Evolutionary conservation across 2,888 invertebrate genomes (phyloP).

Genomic region (Molanna angustata): DNA sequence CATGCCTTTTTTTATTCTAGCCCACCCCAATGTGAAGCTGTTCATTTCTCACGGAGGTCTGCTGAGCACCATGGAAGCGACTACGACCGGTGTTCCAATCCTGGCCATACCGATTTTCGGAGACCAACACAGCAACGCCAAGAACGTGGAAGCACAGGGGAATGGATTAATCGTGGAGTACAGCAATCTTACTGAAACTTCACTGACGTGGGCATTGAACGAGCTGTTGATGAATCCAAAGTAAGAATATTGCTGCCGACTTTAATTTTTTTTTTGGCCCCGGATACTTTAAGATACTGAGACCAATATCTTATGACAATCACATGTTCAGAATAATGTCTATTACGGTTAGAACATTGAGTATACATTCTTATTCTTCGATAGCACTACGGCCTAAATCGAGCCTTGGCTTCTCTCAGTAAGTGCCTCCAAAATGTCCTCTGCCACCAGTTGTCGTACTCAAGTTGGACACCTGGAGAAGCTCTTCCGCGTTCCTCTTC

Average conservation of each 20-base stretch:
- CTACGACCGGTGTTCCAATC: conserved; percentile 45
- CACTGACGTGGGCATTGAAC: conserved; percentile 34
- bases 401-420: too few species aligned
- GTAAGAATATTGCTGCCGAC: conserved; percentile 2
- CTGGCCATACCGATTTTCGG: conserved; percentile 37
- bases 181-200: conserved; percentile 36
- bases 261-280: background rate
- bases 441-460: too few species aligned
- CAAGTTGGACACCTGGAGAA: too few species aligned
- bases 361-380: too few species aligned
- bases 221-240: conserved; percentile 36
- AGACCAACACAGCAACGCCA: conserved; percentile 38
- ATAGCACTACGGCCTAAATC: too few species aligned
- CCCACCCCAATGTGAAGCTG: conserved; percentile 42
- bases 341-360: too few species aligned
- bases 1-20: too few species aligned
- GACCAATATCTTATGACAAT: too few species aligned
- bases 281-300: background rate
- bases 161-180: conserved; percentile 35
- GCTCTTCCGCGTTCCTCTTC: too few species aligned
- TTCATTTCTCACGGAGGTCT: conserved; percentile 58
- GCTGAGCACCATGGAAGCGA: conserved; percentile 49
- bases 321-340: too few species aligned
- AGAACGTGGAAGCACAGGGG: conserved; percentile 35
- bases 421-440: too few species aligned